Evolutionary conservation across 2,888 invertebrate species (phyloP).

Genomic region (Scaptomyza cyrtandrae): DNA sequence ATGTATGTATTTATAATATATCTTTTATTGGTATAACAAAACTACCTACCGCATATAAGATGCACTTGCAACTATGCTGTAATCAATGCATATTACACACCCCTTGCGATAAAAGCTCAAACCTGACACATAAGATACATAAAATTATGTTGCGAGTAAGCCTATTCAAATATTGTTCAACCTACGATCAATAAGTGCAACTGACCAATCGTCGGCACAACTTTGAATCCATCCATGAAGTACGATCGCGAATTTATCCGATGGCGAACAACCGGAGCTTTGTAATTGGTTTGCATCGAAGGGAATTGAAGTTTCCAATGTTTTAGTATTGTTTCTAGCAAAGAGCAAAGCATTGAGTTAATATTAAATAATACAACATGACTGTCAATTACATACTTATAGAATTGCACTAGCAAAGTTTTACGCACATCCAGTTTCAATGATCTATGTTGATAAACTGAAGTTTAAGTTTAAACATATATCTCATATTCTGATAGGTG

Average conservation of each 20-base stretch:
- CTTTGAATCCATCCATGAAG: slow-evolving; percentile 83
- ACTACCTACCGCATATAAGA: slow-evolving; percentile 74
- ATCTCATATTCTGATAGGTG: neutral
- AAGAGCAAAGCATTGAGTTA: neutral
- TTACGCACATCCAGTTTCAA: slow-evolving; percentile 48
- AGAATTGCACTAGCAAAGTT: slow-evolving; percentile 62
- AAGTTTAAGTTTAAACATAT: neutral
- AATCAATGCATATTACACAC: slow-evolving; percentile 83
- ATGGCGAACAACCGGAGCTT: slow-evolving; percentile 65
- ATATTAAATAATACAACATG: neutral
- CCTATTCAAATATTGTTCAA: slow-evolving; percentile 1
- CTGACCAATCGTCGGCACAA: slow-evolving; percentile 80
- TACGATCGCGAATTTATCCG: slow-evolving; percentile 82
- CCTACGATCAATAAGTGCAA: slow-evolving; percentile 77
- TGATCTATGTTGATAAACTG: slow-evolving; percentile 43
- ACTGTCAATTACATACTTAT: slow-evolving; percentile 43
- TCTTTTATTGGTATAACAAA: neutral
- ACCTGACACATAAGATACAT: slow-evolving; percentile 58
- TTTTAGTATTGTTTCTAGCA: slow-evolving; percentile 63
- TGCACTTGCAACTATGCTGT: slow-evolving; percentile 74
- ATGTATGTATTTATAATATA: neutral
- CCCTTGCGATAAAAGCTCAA: slow-evolving; percentile 81
- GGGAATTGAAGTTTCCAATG: slow-evolving; percentile 46
- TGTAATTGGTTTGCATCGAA: slow-evolving; percentile 37
- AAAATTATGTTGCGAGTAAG: no score